Percentiles rank a stretch among this genome's conserved stretches.
Conservation (phyloP, 2,888 invertebrate species). For the Ichneumoninae sp. region DNA sequence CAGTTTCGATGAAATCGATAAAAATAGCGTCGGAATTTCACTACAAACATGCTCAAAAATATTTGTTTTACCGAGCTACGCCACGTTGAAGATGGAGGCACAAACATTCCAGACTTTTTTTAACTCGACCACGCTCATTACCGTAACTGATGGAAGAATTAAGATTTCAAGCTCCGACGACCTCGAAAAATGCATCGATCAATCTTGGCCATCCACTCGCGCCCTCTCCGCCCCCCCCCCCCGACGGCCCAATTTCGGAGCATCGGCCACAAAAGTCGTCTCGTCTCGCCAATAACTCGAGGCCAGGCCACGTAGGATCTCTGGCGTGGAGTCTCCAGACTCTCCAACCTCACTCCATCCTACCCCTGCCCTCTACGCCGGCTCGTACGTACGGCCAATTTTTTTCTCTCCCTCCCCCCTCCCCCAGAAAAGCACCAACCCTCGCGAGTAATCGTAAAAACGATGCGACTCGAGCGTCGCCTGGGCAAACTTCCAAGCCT, state of each 20-base stretch:
- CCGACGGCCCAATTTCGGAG: constrained; percentile 21
- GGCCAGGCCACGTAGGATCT: constrained; percentile 47
- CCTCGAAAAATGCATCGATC: constrained; percentile 32
- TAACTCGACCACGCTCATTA: neutral
- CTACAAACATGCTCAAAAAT: no score
- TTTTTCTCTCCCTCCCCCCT: neutral
- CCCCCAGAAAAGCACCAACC: neutral
- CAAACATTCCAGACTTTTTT: neutral
- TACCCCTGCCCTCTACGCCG: neutral
- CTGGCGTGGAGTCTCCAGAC: constrained; percentile 49
- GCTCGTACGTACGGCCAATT: constrained; percentile 42
- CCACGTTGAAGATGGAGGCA: neutral
- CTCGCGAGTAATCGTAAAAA: constrained; percentile 59
- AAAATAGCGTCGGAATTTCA: no score
- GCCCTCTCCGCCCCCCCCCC: neutral
- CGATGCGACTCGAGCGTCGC: constrained; percentile 54
- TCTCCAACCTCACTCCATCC: constrained; percentile 13
- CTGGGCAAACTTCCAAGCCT: constrained; percentile 66
- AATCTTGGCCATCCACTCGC: constrained; percentile 3
- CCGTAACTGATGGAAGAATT: constrained; percentile 1
- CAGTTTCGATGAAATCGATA: no score
- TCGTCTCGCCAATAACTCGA: constrained; percentile 63
- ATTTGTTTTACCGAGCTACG: neutral
- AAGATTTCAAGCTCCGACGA: constrained; percentile 2
- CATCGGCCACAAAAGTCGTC: constrained; percentile 53